Base-by-base conservation (phyloP, 2,888 invertebrate species). In the Macroteleia sp. region DNA sequence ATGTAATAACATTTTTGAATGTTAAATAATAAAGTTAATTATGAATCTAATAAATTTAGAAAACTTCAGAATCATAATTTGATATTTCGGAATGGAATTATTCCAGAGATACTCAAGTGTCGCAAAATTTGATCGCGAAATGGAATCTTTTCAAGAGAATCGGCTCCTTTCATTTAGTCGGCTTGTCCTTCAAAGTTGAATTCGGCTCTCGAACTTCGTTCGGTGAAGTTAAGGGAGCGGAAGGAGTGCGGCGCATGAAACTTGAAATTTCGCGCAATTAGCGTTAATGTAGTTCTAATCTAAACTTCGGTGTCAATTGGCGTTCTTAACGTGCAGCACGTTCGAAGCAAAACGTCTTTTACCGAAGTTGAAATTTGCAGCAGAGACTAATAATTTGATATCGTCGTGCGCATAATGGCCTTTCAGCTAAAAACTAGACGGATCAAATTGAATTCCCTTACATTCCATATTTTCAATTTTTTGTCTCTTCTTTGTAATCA, bases 211-310 rank as follows among this genome's bases (percentile, higher is more conserved):
- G 54, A 59, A 79, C 28, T 62, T 62, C 22, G 50, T 25, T 17
- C 5, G 32, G 9, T 28, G 34, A 44, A 25, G 44, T 12, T n/a
- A 39, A 41, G 64, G 54, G 28, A 30, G 56, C 14, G 14, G 32
- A 42, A 34, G 66, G 48, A 69, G 30, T 25, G 30, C 32, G 46
- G 36, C 30, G 39, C 42, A 22, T 54, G 64, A 69, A 77, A 75
- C 77, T 81, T 75, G 75, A 75, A 76, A 74, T 81, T 79, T 56
- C 32, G 44, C 48, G 77, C 75, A 81, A 81, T 79, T 79, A 77
- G 70, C 77, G 74, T 79, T 79, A 66, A 81, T 77, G 79, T 77
- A 71, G 42, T 54, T 79, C 77, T 69, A 77, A 81, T 79, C 74
- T 69, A 69, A 78, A 78, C 64, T 69, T 57, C 69, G 61, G 56